These are phyloP conservation scores for Trachelus stipa DNA, from an alignment of 2,888 invertebrate species.

Conservation along the genomic window DNA sequence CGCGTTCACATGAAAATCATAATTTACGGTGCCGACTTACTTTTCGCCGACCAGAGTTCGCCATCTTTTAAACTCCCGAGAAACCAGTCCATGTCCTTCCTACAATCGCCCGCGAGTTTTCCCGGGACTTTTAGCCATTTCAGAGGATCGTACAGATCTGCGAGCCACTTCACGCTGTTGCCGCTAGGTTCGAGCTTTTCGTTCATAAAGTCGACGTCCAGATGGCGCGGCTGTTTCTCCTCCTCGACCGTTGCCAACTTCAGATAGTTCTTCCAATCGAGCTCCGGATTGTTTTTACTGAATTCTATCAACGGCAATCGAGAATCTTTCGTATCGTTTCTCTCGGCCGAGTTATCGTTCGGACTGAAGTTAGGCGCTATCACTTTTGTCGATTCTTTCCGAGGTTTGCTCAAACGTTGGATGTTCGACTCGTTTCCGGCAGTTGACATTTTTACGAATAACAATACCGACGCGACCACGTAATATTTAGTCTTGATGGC, in stretches of 20 bases:
- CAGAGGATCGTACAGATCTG: conserved; percentile 74
- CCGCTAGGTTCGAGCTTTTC: conserved; percentile 52
- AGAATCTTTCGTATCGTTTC: conserved; percentile 7
- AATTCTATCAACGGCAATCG: conserved; percentile 41
- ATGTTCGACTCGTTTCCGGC: conserved; percentile 47
- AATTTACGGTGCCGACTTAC: conserved; percentile 69
- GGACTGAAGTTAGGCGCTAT: conserved; percentile 28
- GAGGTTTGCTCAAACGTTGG: conserved; percentile 42
- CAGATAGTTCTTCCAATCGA: conserved; percentile 59
- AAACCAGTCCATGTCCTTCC: conserved; percentile 71
- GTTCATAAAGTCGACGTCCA: conserved; percentile 59
- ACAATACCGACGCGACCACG: not conserved
- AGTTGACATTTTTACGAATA: not conserved
- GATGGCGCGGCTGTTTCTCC: conserved; percentile 38
- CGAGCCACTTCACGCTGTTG: conserved; percentile 74
- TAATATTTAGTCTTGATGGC: not conserved
- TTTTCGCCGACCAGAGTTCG: conserved; percentile 81
- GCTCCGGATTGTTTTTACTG: conserved; percentile 59
- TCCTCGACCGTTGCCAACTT: conserved; percentile 40
- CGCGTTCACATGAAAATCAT: not conserved
- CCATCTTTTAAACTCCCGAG: conserved; percentile 72
- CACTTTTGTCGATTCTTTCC: conserved; percentile 18
- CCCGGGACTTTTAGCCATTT: conserved; percentile 71
- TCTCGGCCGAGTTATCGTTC: conserved; percentile 26
- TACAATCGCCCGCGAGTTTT: conserved; percentile 71